Evolutionary conservation across 53 echinoderm and acorn worm genomes (phyloP).

Genomic region (Glandiceps talaboti): DNA sequence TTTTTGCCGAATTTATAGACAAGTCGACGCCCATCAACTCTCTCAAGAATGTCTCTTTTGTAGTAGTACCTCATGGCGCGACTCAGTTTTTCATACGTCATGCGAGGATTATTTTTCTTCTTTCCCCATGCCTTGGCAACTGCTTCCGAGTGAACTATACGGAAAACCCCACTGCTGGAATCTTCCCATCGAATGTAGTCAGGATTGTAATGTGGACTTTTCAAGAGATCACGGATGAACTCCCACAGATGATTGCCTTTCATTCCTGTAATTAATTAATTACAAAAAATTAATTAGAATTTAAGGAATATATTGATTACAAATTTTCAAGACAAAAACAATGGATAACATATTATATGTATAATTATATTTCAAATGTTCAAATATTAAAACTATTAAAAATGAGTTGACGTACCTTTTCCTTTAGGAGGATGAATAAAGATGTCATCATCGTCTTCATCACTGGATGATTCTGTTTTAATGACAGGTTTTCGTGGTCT

Average conservation of each 20-base stretch:
- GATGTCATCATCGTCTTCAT: background rate
- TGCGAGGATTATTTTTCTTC: constrained; percentile 95
- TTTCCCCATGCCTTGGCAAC: constrained; percentile 88
- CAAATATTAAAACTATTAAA: too few relatives aligned
- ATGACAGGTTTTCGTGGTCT: background rate
- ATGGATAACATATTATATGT: too few relatives aligned
- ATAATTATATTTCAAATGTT: too few relatives aligned
- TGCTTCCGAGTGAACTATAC: constrained; percentile 96
- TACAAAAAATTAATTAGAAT: too few relatives aligned
- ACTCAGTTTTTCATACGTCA: constrained; percentile 98
- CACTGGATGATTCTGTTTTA: background rate
- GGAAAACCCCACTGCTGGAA: constrained; percentile 70
- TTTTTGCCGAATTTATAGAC: constrained; percentile 98
- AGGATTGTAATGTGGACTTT: constrained; percentile 43
- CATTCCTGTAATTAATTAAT: constrained; percentile 80
- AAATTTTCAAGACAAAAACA: too few relatives aligned
- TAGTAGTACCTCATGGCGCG: constrained; percentile 99
- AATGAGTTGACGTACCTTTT: background rate
- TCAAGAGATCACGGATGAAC: constrained; percentile 89
- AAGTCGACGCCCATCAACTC: constrained; percentile 86
- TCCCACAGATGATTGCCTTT: constrained; percentile 98
- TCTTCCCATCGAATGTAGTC: constrained; percentile 94
- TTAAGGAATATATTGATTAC: too few relatives aligned
- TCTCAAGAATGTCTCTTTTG: constrained; percentile 77
- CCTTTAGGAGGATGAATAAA: too few relatives aligned